Percentiles rank a stretch among this genome's conserved stretches.
phyloP scores from a whole-genome alignment of 2,113 vertebrate genomes.

The Chaetorhynchus papuensis region DNA sequence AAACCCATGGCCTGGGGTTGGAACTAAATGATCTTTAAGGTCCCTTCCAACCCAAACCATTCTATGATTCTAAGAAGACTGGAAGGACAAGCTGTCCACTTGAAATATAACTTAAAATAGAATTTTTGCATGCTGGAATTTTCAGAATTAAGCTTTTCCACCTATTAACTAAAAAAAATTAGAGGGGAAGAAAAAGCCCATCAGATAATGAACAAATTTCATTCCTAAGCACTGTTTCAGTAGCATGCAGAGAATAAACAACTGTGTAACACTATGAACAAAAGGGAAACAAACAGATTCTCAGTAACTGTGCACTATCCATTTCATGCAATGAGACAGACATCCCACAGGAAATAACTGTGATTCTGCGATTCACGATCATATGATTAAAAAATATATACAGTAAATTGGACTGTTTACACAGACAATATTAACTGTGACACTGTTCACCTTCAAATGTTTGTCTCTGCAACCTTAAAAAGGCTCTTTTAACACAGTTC shows the following conservation, averaged over 20 bases:
- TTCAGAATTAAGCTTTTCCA: neutral
- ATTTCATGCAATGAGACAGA: neutral
- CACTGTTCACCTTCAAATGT: neutral
- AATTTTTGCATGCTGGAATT: neutral
- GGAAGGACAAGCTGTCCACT: neutral
- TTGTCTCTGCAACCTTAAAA: neutral
- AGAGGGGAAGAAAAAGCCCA: neutral
- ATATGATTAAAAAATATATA: neutral
- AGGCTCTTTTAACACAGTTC: neutral
- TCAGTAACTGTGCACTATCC: neutral
- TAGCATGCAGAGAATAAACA: neutral
- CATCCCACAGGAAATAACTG: neutral
- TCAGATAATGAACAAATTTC: neutral
- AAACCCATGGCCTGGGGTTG: neutral
- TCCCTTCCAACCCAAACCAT: neutral
- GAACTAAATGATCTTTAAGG: neutral
- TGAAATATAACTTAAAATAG: neutral
- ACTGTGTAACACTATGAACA: neutral
- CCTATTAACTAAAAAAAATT: neutral
- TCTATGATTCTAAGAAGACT: neutral
- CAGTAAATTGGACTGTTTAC: neutral
- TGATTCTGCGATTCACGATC: neutral
- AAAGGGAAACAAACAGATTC: neutral
- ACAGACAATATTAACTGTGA: neutral
- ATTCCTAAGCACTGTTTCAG: neutral